Evolutionary conservation across 2,797 vertebrate genomes (phyloP), one percentile per base, ranked within the genome.

Genomic region (Centropyge bicolor): DNA sequence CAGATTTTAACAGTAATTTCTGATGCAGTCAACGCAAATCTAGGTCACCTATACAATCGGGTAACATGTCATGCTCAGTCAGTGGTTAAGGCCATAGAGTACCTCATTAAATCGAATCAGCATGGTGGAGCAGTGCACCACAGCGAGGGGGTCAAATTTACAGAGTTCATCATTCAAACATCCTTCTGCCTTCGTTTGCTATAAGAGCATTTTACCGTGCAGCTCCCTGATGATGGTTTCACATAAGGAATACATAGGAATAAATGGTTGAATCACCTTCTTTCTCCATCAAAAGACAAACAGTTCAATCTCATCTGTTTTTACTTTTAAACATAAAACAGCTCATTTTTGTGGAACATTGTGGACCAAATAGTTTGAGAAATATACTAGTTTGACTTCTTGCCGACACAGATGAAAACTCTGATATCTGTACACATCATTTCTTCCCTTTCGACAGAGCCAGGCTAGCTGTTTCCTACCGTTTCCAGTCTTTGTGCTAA

Each of bases 31-130:
- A 49, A 43, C 7, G 6, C 73, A 43, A 69, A 66, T 69, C 7
- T 77, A 81, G 83, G 80, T 89, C 73, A 85, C 41, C 55, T 63
- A 35, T 74, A 74, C 54, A 41, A 81, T 55, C 46, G 24, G 81
- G 9, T 60, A 43, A 67, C 62, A 75, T 71, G 68, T 66, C 38
- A 41, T 72, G 83, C 64, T 76, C 71, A 10, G 51, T 72, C 56
- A 69, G 76, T 65, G 67, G 70, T 72, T 65, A 79, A 81, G 65
- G 72, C 60, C 73, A 16, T 27, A 52, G 17, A 41, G 74, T 27
- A 70, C 43, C 66, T 81, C 72, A 74, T 82, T 82, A 76, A 41
- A 76, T 17, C 63, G 56, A 82, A 74, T 76, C 70, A 69, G 65
- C 52, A 27, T 70, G 56, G n/a, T 13, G 20, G 59, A 74, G 76